These are phyloP conservation scores for Spodoptera littoralis DNA, from an alignment of 2,888 invertebrate genomes.

Conservation along the genomic window DNA sequence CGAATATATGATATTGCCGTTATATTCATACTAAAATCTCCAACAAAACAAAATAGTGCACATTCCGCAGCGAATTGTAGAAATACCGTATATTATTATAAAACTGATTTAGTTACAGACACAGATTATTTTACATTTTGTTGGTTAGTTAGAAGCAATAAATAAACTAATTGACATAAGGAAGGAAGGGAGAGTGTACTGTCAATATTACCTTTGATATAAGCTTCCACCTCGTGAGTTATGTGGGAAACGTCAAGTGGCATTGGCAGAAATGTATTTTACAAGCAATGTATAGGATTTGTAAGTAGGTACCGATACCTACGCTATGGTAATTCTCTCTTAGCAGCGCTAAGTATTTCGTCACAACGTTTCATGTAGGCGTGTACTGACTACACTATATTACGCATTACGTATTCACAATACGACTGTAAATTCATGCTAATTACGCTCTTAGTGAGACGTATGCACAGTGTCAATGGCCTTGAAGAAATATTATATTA, in stretches of 20 bases:
- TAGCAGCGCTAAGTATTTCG: slow-evolving; percentile 65
- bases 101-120: neutral
- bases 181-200: slow-evolving; percentile 9
- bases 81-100: slow-evolving; percentile 9
- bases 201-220: neutral
- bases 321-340: slow-evolving; percentile 47
- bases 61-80: slow-evolving; percentile 16
- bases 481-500: slow-evolving; percentile 65
- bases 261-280: slow-evolving; percentile 47
- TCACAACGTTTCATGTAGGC: slow-evolving; percentile 64
- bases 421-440: slow-evolving; percentile 72
- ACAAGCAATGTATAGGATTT: slow-evolving; percentile 30
- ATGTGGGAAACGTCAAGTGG: slow-evolving; percentile 29
- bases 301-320: slow-evolving; percentile 22
- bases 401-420: slow-evolving; percentile 67
- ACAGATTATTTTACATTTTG: neutral
- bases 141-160: neutral
- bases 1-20: slow-evolving; percentile 27
- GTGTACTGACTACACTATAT: slow-evolving; percentile 60
- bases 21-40: slow-evolving; percentile 35
- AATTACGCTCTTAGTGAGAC: slow-evolving; percentile 65
- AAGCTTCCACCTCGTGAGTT: neutral
- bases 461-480: slow-evolving; percentile 64
- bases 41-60: slow-evolving; percentile 17
- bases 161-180: neutral